These are phyloP conservation scores for Ginglymostoma cirratum DNA, from an alignment of 2,113 vertebrate species.

Conservation along the genomic window DNA sequence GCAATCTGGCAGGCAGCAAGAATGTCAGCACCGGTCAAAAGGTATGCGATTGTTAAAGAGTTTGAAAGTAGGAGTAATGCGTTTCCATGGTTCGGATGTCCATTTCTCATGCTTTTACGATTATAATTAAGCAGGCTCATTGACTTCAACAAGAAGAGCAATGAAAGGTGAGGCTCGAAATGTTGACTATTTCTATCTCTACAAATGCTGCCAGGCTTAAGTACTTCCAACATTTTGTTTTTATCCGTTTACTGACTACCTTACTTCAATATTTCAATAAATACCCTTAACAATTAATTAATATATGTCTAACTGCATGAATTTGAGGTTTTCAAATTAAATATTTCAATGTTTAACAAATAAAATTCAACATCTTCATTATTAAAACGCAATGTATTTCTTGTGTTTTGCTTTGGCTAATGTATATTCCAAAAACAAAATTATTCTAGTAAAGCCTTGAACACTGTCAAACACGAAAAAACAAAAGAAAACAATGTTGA, in stretches of 20 bases:
- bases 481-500: background rate
- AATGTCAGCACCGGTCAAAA: background rate
- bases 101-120: background rate
- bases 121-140: background rate
- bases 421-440: background rate
- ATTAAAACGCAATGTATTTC: background rate
- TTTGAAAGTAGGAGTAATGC: background rate
- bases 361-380: background rate
- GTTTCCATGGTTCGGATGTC: background rate
- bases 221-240: background rate
- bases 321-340: background rate
- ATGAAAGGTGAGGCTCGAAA: background rate
- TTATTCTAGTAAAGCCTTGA: background rate
- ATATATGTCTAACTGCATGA: background rate
- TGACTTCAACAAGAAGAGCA: background rate
- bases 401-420: background rate
- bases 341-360: background rate
- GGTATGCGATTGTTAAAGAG: background rate
- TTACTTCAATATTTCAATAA: background rate
- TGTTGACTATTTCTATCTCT: background rate
- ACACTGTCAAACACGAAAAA: background rate
- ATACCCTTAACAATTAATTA: background rate
- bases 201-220: background rate
- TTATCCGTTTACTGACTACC: background rate
- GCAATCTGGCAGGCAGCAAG: background rate